Evolutionary conservation across 2,797 vertebrate genomes (phyloP), one percentile per base, ranked within the genome.

Genomic region (Hydrolagus colliei): DNA sequence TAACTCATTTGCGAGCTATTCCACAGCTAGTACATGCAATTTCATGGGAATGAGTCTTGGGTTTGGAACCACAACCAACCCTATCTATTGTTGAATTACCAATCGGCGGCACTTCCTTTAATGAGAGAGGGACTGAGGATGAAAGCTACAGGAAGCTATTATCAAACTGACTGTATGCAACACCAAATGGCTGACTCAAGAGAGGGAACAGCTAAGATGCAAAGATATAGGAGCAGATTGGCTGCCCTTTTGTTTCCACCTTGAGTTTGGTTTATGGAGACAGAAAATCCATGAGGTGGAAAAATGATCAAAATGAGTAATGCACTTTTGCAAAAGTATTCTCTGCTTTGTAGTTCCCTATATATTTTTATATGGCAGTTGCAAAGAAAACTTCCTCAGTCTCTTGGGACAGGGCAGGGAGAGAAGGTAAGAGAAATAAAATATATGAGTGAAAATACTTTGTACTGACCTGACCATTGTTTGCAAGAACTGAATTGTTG

Each of bases 391-490:
- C 2, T 52, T 52, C 41, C 41, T 6, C 41, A 52, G 41, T 52
- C 41, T 52, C 41, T 3, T 52, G 41, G 41, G 41, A 59, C 72
- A 20, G 72, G 72, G 18, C 16, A 27, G 14, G 18, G 27, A 73
- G 72, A 73, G 72, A 18, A 20, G 72, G 72, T 13, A n/a, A 74
- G 10, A 73, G 18, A 59, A 52, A 20, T 4, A n/a, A 32, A 68
- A 9, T 12, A 41, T 63, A 62, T 12, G 18, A 73, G 73, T 62
- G 52, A 61, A 73, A 65, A 8, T 86, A 75, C 9, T 65, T 41
- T 63, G 18, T 85, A 85, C 88, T 87, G 90, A 98, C 98, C 97
- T 98, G 97, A 90, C 97, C 98, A 0, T 96, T 97, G 85, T 97
- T 95, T 90, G 98, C 96, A 88, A 99, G 89, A 0, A 97, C 95